Evolutionary conservation across 2,797 vertebrate genomes (phyloP), one percentile per base, ranked within the genome.

Genomic region (Amblyopsis hoosieri): DNA sequence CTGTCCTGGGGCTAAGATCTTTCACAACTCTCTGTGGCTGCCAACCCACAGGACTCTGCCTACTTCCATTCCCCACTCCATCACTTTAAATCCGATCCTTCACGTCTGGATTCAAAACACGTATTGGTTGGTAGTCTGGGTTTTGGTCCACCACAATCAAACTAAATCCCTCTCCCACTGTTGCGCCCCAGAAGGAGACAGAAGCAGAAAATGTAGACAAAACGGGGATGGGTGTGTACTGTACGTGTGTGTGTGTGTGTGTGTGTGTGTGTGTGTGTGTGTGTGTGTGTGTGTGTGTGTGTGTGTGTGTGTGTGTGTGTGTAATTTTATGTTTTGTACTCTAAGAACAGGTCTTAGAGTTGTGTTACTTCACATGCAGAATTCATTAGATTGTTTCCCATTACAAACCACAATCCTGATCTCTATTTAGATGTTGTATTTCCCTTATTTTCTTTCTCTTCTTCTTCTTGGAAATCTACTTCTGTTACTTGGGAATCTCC

Each of bases 11-110:
- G 77, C 78, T 81, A 68, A 75, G 78, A 55, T 84, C 71, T 79
- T 80, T 83, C 82, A 76, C 82, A 83, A 77, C 66, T 74, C 76
- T n/a, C 13, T n/a, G 45, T 33, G 64, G 66, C 78, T 85, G 84
- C 89, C 87, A 89, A 83, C 78, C 87, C 88, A 67, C 87, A 87
- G 74, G 76, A 69, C 74, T 82, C 80, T 89, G 79, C 85, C 89
- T 76, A 81, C 87, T 87, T 89, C 87, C 88, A 86, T 78, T 76
- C 85, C 75, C 62, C 68, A 67, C 76, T 88, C 76, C 75, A 86
- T 91, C 85, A 79, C 81, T 80, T 80, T 84, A 81, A 87, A 87
- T 79, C 64, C 71, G 74, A 87, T 79, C 79, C 87, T 86, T 49
- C 70, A 59, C 88, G 79, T 67, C 77, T 76, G 69, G 64, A 80